Percentiles rank a stretch among this genome's conserved stretches.
These are phyloP conservation scores for Aphidius gifuensis DNA, from an alignment of 1,140 invertebrate genomes.

Conservation along the genomic window DNA sequence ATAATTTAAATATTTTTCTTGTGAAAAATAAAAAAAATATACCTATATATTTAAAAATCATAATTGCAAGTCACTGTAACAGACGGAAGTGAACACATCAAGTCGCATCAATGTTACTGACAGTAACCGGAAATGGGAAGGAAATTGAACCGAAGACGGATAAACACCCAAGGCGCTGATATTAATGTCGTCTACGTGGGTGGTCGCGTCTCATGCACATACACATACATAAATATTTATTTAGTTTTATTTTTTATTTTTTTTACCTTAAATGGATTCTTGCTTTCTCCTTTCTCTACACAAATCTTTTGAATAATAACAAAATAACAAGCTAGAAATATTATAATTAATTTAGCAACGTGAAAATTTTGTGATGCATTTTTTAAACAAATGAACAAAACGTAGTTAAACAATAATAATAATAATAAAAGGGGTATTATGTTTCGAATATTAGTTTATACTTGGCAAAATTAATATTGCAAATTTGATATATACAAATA, in stretches of 20 bases:
- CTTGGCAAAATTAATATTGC: too few relatives aligned
- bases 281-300: background rate
- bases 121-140: constrained; percentile 44
- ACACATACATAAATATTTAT: background rate
- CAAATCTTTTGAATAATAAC: background rate
- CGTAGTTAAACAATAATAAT: too few relatives aligned
- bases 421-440: too few relatives aligned
- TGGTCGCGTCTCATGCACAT: background rate
- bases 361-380: too few relatives aligned
- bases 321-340: background rate
- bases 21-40: too few relatives aligned
- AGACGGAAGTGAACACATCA: constrained; percentile 22
- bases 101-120: constrained; percentile 13
- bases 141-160: constrained; percentile 52
- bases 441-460: too few relatives aligned
- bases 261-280: background rate
- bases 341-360: background rate
- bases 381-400: too few relatives aligned
- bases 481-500: too few relatives aligned
- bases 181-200: constrained; percentile 40
- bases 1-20: too few relatives aligned
- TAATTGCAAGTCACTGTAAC: background rate
- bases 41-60: too few relatives aligned
- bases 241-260: constrained; percentile 14
- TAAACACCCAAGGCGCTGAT: constrained; percentile 39